These are phyloP conservation scores for Sebastes miniatus DNA, from an alignment of 2,797 vertebrate species.

Conservation along the genomic window DNA sequence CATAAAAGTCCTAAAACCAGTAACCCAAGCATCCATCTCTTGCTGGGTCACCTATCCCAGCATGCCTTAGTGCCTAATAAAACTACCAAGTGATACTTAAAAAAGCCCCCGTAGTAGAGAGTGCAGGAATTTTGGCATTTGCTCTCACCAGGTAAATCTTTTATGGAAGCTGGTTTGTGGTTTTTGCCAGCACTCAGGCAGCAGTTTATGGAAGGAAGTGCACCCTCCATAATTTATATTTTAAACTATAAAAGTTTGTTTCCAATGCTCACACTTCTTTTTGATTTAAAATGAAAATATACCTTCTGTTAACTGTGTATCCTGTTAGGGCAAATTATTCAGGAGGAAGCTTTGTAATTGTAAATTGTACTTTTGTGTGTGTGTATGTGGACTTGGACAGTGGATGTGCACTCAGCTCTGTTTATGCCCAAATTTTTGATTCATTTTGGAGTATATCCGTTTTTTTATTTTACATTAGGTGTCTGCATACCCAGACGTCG, in stretches of 20 bases:
- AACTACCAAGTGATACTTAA: background rate
- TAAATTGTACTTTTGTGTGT: background rate
- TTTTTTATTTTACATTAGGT: background rate
- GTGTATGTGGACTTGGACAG: background rate
- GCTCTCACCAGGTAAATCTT: constrained; percentile 31
- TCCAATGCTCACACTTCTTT: background rate
- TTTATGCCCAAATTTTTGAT: background rate
- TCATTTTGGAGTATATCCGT: background rate
- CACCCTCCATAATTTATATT: constrained; percentile 39
- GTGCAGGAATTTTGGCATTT: constrained; percentile 24
- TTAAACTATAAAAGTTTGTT: constrained; percentile 17
- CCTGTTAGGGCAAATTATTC: background rate
- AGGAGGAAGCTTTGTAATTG: background rate
- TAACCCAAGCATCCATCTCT: background rate
- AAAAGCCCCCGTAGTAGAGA: constrained; percentile 3
- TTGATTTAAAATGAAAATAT: background rate
- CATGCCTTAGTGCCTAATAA: background rate
- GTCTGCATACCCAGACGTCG: background rate
- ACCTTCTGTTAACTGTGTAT: background rate
- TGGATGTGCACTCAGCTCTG: background rate
- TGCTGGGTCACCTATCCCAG: background rate
- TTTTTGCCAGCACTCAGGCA: constrained; percentile 30
- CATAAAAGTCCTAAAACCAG: background rate
- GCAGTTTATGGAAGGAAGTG: constrained; percentile 37
- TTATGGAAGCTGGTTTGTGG: constrained; percentile 28